phyloP scores from a whole-genome alignment of 2,113 vertebrate genomes.

The Muntiacus reevesi region DNA sequence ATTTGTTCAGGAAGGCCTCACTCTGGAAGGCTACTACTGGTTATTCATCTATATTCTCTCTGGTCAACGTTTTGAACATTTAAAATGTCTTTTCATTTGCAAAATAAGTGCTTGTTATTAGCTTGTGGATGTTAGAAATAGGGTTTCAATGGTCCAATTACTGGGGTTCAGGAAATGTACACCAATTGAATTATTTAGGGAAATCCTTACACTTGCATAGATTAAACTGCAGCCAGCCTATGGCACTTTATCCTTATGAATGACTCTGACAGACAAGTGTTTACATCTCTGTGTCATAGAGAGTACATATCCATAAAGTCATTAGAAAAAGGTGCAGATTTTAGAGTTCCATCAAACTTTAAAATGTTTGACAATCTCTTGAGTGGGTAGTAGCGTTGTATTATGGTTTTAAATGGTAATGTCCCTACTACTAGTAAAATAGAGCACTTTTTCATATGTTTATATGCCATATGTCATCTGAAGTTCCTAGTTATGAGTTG shows the following conservation, averaged over 20 bases:
- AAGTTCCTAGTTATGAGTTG: not conserved
- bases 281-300: not conserved
- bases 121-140: not conserved
- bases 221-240: not conserved
- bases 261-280: not conserved
- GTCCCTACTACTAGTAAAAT: not conserved
- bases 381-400: not conserved
- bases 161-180: not conserved
- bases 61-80: not conserved
- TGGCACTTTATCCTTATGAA: not conserved
- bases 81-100: not conserved
- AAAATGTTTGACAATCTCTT: not conserved
- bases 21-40: not conserved
- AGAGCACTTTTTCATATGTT: not conserved
- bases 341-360: not conserved
- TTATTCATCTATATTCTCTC: not conserved
- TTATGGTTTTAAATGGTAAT: not conserved
- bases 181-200: not conserved
- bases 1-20: not conserved
- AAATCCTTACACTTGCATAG: not conserved
- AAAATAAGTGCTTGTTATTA: not conserved
- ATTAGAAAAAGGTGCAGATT: not conserved
- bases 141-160: not conserved
- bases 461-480: not conserved
- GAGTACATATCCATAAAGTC: not conserved